Evolutionary conservation across 2,797 vertebrate genomes (phyloP), one percentile per base, ranked within the genome.

Genomic region (Morelia viridis): DNA sequence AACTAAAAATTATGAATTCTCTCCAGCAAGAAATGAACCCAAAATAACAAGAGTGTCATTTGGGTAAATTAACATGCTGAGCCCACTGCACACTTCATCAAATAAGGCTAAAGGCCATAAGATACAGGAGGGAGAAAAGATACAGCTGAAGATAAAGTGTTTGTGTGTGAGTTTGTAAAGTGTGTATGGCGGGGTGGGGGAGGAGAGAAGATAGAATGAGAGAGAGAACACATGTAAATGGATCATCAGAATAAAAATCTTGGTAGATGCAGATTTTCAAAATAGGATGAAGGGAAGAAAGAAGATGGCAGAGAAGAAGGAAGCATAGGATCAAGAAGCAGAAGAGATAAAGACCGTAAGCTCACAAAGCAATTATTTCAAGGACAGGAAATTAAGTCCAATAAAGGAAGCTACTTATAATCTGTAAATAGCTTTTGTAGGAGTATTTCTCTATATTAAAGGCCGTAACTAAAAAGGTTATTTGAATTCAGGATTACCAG

Each of bases 401-500:
- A 28, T 56, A 92, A 56, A 53, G 80, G 57, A 80, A 57, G 80
- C 2, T 17, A 62, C 0, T 9, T 90, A 60, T 62, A 87, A 57
- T 65, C 5, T 57, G 68, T 57, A 64, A 31, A 85, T 64, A 68
- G 0, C 12, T 68, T 88, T 26, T 58, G 62, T 13, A 19, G 46
- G 31, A 86, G 4, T 62, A 90, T 13, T 91, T 89, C 62, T 95
- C 5, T 85, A 9, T n/a, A 87, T 88, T 13, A 1, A 88, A 0
- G 41, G 0, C 60, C 0, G 6, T 89, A 86, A 92, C 53, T 83
- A 88, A 89, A 10, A 80, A 92, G 84, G 13, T 56, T 83, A 84
- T 2, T 11, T 91, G n/a, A 93, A 93, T 85, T 91, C 89, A 87
- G 22, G 92, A 93, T 71, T 11, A 94, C 0, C 0, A 91, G 68